Evolutionary conservation across 2,113 vertebrate genomes (phyloP).

Genomic region (Noctilio leporinus): DNA sequence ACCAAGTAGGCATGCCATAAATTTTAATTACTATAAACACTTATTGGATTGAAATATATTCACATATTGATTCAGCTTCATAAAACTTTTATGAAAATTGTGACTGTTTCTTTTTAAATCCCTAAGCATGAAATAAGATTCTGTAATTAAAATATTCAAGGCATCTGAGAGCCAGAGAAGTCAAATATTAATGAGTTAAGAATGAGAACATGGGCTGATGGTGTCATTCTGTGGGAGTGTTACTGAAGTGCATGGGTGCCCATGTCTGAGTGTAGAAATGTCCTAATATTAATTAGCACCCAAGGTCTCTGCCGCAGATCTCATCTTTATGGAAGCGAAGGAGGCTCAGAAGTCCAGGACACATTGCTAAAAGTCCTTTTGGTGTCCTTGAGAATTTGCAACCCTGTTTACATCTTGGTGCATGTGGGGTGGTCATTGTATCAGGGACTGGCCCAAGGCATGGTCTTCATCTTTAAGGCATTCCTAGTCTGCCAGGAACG

Average conservation of each 20-base stretch:
- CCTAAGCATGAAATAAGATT: constrained; percentile 68
- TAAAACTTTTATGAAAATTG: constrained; percentile 63
- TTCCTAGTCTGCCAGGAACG: not conserved
- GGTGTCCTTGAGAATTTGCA: constrained; percentile 38
- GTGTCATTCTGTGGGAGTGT: constrained; percentile 12
- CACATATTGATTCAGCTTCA: constrained; percentile 44
- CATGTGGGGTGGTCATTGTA: not conserved
- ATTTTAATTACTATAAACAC: constrained; percentile 59
- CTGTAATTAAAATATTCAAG: constrained; percentile 68
- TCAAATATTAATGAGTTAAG: constrained; percentile 69
- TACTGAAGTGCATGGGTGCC: not conserved
- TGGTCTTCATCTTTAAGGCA: not conserved
- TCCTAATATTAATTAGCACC: constrained; percentile 32
- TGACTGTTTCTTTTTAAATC: constrained; percentile 58
- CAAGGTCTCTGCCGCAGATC: not conserved
- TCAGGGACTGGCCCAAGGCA: not conserved
- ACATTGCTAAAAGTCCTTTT: not conserved
- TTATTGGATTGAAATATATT: constrained; percentile 55
- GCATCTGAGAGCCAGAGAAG: constrained; percentile 47
- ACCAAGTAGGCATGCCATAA: not conserved
- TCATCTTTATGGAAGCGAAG: not conserved
- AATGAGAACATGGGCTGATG: not conserved
- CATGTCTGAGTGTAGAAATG: constrained; percentile 1
- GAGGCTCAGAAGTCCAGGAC: not conserved
- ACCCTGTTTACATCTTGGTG: not conserved